A percentile compares a stretch with the other conserved stretches of the same genome.
These are phyloP conservation scores for Sebastes umbrosus DNA, from an alignment of 2,797 vertebrate species.

Conservation along the genomic window DNA sequence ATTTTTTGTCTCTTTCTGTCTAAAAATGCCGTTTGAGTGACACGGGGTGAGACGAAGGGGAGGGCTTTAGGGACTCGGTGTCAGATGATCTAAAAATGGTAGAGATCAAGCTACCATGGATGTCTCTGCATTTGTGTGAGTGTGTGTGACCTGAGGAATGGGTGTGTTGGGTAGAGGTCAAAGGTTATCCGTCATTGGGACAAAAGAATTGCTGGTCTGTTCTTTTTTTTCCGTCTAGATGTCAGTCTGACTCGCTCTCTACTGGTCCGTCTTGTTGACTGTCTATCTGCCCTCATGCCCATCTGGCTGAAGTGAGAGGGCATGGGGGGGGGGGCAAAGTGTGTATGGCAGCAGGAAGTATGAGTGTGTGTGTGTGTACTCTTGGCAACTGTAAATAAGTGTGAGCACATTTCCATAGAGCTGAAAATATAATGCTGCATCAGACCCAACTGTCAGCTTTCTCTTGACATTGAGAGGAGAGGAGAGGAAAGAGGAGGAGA, in stretches of 20 bases:
- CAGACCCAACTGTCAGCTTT: conserved; percentile 74
- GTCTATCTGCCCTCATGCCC: conserved; percentile 40
- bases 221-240: conserved; percentile 14
- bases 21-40: conserved; percentile 34
- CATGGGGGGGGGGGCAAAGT: neutral
- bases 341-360: conserved; percentile 34
- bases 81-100: conserved; percentile 26
- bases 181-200: conserved; percentile 35
- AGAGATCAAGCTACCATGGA: neutral
- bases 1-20: neutral
- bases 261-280: conserved; percentile 11
- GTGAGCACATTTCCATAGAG: conserved; percentile 66
- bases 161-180: conserved; percentile 36
- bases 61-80: conserved; percentile 24
- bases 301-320: conserved; percentile 58
- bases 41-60: neutral
- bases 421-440: conserved; percentile 68
- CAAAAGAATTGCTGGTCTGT: conserved; percentile 37
- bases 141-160: conserved; percentile 26
- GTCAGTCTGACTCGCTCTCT: conserved; percentile 39
- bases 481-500: neutral
- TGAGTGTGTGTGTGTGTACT: conserved; percentile 7
- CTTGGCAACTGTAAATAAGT: conserved; percentile 42
- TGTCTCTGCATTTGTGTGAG: neutral
- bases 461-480: conserved; percentile 71